Evolutionary conservation across 2,113 vertebrate species (phyloP).

Genomic region (Phrynosoma blainvillii): DNA sequence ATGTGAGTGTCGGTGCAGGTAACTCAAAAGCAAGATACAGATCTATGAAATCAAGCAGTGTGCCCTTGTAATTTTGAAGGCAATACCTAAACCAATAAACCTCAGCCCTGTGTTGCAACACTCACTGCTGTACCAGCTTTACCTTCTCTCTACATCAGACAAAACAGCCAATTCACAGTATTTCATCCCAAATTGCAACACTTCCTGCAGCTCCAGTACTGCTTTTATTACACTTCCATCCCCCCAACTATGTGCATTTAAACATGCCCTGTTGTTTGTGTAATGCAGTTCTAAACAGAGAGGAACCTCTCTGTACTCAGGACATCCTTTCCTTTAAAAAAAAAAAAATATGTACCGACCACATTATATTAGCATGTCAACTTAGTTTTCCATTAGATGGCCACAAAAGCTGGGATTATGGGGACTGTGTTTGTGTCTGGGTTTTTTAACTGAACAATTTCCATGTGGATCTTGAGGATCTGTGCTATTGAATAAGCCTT

Average conservation of each 20-base stretch:
- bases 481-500: conserved; percentile 48
- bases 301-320: neutral
- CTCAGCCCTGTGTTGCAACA: conserved; percentile 18
- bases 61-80: conserved; percentile 47
- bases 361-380: accelerated
- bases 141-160: neutral
- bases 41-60: conserved; percentile 20
- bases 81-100: conserved; percentile 20
- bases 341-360: neutral
- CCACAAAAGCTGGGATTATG: neutral
- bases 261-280: conserved; percentile 21
- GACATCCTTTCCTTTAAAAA: neutral
- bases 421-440: neutral
- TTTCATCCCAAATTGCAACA: conserved; percentile 30
- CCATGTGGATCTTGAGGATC: conserved; percentile 45
- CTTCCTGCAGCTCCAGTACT: neutral
- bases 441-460: conserved; percentile 31
- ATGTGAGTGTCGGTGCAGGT: neutral
- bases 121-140: neutral
- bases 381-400: no score
- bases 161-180: conserved; percentile 1
- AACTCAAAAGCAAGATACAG: neutral
- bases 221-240: neutral
- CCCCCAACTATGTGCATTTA: neutral
- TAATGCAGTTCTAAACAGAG: conserved; percentile 29